Conservation (phyloP, 2,113 vertebrate genomes). For the Hemiprocne comata region DNA sequence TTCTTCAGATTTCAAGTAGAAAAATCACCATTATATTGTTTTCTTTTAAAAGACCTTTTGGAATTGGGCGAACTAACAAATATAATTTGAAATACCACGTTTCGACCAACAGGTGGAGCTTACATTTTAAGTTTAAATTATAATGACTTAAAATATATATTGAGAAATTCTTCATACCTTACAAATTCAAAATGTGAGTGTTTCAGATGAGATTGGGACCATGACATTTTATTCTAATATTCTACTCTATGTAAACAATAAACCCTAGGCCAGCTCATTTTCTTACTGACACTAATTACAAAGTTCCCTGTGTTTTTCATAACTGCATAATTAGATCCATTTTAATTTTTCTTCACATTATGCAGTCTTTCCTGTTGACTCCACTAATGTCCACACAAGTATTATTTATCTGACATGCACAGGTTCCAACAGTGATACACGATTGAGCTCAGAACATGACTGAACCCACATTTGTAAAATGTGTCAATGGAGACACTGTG, state of each 20-base stretch:
- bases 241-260: background rate
- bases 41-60: background rate
- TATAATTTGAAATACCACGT: background rate
- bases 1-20: background rate
- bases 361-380: background rate
- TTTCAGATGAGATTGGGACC: background rate
- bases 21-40: background rate
- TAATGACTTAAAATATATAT: background rate
- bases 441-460: background rate
- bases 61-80: background rate
- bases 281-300: background rate
- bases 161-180: background rate
- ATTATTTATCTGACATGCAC: background rate
- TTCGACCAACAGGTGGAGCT: slow-evolving; percentile 39
- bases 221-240: background rate
- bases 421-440: background rate
- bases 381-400: accelerated
- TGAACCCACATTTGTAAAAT: background rate
- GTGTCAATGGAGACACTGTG: background rate
- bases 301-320: background rate
- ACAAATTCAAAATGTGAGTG: background rate
- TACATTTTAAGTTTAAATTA: slow-evolving; percentile 2
- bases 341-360: background rate
- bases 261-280: background rate
- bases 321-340: background rate